phyloP scores from a whole-genome alignment of 2,113 vertebrate genomes.

The Serinus canaria region DNA sequence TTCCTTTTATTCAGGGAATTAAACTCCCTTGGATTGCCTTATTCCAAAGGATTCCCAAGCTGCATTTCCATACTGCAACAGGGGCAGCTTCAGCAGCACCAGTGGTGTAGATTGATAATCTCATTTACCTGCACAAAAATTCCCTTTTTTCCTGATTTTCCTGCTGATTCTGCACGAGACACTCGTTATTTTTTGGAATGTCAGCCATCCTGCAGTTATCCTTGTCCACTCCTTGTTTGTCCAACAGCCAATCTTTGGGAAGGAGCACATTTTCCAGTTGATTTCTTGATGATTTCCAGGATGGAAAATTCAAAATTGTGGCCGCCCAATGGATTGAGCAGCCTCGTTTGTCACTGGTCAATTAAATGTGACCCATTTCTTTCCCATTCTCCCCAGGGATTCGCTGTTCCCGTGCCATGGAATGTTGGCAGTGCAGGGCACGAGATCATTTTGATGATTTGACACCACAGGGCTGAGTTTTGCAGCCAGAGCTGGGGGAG shows the following conservation, averaged over 20 bases:
- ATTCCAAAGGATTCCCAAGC: conserved; percentile 8
- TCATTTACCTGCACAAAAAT: not conserved
- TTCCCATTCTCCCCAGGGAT: too few relatives aligned
- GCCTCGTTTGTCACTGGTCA: not conserved
- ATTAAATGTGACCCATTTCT: not conserved
- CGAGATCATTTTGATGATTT: not conserved
- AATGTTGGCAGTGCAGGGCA: too few relatives aligned
- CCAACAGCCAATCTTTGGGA: not conserved
- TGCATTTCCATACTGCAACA: not conserved
- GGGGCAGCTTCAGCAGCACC: not conserved
- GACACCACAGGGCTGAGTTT: not conserved
- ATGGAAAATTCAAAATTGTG: not conserved
- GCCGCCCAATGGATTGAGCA: not conserved
- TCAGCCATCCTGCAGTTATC: not conserved
- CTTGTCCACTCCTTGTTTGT: not conserved
- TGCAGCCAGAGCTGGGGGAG: not conserved
- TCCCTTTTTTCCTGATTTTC: not conserved
- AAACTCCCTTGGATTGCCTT: not conserved
- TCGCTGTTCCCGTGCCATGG: too few relatives aligned
- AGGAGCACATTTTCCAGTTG: not conserved
- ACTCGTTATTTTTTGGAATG: not conserved
- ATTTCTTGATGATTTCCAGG: not conserved
- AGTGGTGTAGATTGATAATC: not conserved
- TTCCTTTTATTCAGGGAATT: conserved; percentile 8
- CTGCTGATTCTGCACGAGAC: not conserved